A percentile compares a stretch with the other conserved stretches of the same genome.
These are phyloP conservation scores for Pinna nobilis DNA, from an alignment of 1,140 invertebrate genomes.

Conservation along the genomic window DNA sequence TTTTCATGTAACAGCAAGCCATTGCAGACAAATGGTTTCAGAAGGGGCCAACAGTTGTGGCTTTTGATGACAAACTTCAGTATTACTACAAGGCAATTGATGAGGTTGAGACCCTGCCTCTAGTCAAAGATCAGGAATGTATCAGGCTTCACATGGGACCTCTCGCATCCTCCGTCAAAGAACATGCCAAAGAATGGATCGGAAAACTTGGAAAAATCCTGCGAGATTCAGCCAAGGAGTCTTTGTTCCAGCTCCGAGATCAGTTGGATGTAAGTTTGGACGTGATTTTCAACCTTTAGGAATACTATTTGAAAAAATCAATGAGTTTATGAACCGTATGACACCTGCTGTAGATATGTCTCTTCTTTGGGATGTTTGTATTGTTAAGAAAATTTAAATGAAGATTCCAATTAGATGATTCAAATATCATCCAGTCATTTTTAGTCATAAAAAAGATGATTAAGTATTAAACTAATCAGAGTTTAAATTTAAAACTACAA, in stretches of 20 bases:
- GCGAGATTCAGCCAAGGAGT: conserved; percentile 71
- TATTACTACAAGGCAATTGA: conserved; percentile 87
- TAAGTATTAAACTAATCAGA: too few species aligned
- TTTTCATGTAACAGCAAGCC: conserved; percentile 57
- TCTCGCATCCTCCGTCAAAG: conserved; percentile 67
- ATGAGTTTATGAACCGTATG: neutral
- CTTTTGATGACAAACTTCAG: conserved; percentile 88
- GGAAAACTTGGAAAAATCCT: conserved; percentile 72
- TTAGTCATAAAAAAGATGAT: too few species aligned
- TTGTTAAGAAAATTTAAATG: too few species aligned
- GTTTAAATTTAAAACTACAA: too few species aligned
- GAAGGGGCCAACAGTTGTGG: conserved; percentile 82
- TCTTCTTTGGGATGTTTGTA: too few species aligned
- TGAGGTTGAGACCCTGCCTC: conserved; percentile 76
- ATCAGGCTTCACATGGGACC: conserved; percentile 70
- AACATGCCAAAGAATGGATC: conserved; percentile 74
- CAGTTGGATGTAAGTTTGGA: conserved; percentile 68
- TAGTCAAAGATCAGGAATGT: conserved; percentile 71
- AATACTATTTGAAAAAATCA: neutral
- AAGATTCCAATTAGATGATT: too few species aligned
- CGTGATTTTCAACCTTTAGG: neutral
- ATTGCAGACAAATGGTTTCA: conserved; percentile 82
- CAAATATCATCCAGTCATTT: too few species aligned
- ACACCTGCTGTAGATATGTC: neutral
- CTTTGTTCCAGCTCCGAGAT: conserved; percentile 63